phyloP scores from a whole-genome alignment of 2,888 invertebrate genomes.

The Ennomos erosarius region DNA sequence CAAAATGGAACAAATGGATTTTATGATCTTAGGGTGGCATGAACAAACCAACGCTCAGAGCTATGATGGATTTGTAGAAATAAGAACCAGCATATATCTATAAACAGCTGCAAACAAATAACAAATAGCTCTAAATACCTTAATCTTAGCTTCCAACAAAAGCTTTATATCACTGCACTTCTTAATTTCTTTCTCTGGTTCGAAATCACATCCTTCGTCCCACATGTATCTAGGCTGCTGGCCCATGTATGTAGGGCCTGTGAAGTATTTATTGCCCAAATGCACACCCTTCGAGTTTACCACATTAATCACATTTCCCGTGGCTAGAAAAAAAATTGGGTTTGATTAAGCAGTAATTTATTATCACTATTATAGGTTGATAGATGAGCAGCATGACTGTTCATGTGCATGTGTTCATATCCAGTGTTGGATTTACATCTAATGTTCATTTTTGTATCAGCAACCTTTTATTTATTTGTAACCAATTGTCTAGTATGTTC shows the following conservation, averaged over 20 bases:
- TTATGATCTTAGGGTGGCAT: too few relatives aligned
- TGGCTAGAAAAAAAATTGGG: conserved; percentile 56
- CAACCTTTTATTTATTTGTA: too few relatives aligned
- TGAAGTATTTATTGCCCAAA: conserved; percentile 75
- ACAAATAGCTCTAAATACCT: conserved; percentile 54
- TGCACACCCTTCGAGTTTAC: conserved; percentile 74
- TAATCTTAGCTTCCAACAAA: conserved; percentile 66
- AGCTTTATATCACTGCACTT: conserved; percentile 65
- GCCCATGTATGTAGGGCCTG: conserved; percentile 55
- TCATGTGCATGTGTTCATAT: too few relatives aligned
- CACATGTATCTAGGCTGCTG: conserved; percentile 32
- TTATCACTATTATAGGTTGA: too few relatives aligned
- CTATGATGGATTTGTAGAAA: too few relatives aligned
- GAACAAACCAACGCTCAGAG: too few relatives aligned
- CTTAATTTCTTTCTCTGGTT: conserved; percentile 53
- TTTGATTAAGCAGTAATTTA: neutral
- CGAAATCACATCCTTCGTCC: conserved; percentile 46
- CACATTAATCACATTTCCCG: conserved; percentile 80
- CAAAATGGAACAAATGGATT: too few relatives aligned
- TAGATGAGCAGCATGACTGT: too few relatives aligned
- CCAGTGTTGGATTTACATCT: too few relatives aligned
- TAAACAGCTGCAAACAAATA: conserved; percentile 3
- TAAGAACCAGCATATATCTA: too few relatives aligned
- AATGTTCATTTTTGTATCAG: too few relatives aligned
- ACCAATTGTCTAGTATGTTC: too few relatives aligned